Percentiles rank a stretch among this genome's conserved stretches.
Conservation (phyloP, 2,797 vertebrate genomes). For the Crenuchus spilurus region DNA sequence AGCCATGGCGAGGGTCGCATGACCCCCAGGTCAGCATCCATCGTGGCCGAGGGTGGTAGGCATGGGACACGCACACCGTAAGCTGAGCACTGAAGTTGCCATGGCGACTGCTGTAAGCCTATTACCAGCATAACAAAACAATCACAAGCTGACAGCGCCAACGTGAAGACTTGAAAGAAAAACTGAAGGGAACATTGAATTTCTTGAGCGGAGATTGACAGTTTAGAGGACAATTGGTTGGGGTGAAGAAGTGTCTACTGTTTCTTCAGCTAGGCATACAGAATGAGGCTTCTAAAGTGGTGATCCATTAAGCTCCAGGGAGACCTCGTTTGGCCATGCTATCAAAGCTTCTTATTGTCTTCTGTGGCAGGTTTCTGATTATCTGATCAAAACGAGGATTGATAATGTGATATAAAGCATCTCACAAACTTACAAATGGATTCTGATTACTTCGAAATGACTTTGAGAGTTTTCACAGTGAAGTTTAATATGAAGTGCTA, state of each 20-base stretch:
- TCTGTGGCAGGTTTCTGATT: background rate
- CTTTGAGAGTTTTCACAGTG: background rate
- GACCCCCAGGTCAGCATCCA: slow-evolving; percentile 93
- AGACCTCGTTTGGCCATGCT: background rate
- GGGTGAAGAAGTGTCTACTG: background rate
- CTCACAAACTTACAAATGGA: background rate
- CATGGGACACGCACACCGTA: slow-evolving; percentile 95
- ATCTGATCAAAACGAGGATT: slow-evolving; percentile 4
- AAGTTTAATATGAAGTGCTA: background rate
- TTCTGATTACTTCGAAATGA: background rate
- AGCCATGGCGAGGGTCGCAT: slow-evolving; percentile 88
- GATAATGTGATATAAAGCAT: background rate
- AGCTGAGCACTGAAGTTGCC: slow-evolving; percentile 95
- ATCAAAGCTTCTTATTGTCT: slow-evolving; percentile 1
- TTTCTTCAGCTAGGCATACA: background rate
- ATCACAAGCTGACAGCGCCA: slow-evolving; percentile 30
- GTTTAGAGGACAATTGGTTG: slow-evolving; percentile 1
- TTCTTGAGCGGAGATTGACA: slow-evolving; percentile 17
- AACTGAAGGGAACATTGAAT: background rate
- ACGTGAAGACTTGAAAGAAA: slow-evolving; percentile 11
- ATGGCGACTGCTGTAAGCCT: slow-evolving; percentile 92
- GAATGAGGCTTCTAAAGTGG: slow-evolving; percentile 10
- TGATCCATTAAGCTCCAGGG: background rate
- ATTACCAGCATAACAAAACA: slow-evolving; percentile 51
- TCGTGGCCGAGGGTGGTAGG: slow-evolving; percentile 89